A percentile compares a stretch with the other conserved stretches of the same genome.
Conservation (phyloP, 2,113 vertebrate species). For the Caretta caretta region DNA sequence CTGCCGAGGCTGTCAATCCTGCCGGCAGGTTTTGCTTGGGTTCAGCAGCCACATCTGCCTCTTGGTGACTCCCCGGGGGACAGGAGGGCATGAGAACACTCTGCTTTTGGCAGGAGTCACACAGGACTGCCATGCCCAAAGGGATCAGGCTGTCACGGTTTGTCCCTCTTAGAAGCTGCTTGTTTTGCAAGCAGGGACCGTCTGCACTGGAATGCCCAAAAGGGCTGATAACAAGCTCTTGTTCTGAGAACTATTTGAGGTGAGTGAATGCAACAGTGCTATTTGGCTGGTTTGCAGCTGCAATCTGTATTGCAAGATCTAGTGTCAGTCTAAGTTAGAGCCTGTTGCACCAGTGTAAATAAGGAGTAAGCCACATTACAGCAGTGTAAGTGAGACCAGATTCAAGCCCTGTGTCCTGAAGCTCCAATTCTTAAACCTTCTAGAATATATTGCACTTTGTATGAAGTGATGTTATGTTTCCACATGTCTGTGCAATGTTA, state of each 20-base stretch:
- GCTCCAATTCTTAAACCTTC: neutral
- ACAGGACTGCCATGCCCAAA: rapidly evolving
- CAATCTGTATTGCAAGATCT: neutral
- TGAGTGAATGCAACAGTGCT: neutral
- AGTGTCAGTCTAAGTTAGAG: neutral
- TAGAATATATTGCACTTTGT: neutral
- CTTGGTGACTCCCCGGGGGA: neutral
- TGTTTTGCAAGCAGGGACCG: neutral
- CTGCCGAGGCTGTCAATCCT: neutral
- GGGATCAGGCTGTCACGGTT: rapidly evolving
- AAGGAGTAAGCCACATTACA: neutral
- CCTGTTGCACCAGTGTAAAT: neutral
- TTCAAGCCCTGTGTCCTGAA: neutral
- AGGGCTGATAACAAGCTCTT: neutral
- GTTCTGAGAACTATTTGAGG: neutral
- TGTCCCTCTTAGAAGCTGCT: neutral
- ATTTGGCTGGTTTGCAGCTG: neutral
- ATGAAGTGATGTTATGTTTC: rapidly evolving
- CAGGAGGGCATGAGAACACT: constrained; percentile 32
- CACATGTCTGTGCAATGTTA: rapidly evolving
- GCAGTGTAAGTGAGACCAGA: neutral
- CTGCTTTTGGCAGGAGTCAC: neutral
- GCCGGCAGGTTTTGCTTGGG: constrained; percentile 50
- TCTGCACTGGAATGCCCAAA: neutral
- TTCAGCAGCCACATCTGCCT: constrained; percentile 58